Evolutionary conservation across 1,140 invertebrate species (phyloP).

Genomic region (Tachypleus tridentatus): DNA sequence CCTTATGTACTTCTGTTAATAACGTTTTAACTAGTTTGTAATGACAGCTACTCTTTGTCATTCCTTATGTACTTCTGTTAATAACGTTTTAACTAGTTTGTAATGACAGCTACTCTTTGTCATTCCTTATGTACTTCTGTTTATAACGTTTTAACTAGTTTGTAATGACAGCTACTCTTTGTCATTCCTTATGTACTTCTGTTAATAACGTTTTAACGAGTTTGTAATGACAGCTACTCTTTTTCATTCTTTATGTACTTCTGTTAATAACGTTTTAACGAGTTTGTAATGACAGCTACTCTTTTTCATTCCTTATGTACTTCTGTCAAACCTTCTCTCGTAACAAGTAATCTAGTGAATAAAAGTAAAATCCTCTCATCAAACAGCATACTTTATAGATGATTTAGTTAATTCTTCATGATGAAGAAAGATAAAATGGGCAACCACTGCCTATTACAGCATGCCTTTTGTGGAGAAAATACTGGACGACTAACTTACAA

Average conservation of each 20-base stretch:
- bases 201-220: constrained; percentile 34
- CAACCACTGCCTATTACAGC: no score
- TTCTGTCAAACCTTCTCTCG: no score
- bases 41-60: constrained; percentile 9
- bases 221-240: constrained; percentile 17
- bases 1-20: no score
- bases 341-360: no score
- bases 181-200: constrained; percentile 24
- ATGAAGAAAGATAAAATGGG: no score
- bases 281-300: constrained; percentile 17
- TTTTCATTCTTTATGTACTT: constrained; percentile 24
- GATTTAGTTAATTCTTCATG: no score
- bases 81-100: constrained; percentile 32
- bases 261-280: constrained; percentile 35
- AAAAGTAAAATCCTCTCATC: no score
- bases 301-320: constrained; percentile 18
- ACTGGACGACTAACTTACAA: no score
- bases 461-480: no score
- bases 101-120: constrained; percentile 17
- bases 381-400: no score
- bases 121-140: no score
- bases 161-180: constrained; percentile 17
- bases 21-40: constrained; percentile 21
- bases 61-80: no score
- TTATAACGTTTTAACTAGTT: constrained; percentile 33